Percentiles rank a stretch among this genome's conserved stretches.
Conservation (phyloP, 2,888 invertebrate species). For the Dynastes tityus region DNA sequence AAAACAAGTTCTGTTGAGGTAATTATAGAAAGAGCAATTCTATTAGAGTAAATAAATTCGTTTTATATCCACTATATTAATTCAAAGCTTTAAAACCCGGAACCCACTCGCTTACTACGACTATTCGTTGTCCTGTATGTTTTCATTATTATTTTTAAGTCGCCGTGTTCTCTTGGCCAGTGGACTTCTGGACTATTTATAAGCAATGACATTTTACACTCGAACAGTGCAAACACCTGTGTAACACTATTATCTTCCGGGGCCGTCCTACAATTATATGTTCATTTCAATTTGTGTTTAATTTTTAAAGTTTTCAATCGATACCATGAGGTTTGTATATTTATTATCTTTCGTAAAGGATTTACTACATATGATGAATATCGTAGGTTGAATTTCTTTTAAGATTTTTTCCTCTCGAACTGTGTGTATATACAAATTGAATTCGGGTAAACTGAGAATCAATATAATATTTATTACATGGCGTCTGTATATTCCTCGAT, state of each 20-base stretch:
- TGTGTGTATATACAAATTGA: background rate
- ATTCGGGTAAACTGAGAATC: background rate
- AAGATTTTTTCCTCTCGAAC: no score
- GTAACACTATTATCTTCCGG: background rate
- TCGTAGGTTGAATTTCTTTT: no score
- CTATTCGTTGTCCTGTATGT: background rate
- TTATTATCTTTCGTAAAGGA: background rate
- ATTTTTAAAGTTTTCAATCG: background rate
- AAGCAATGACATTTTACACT: background rate
- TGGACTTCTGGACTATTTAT: constrained; percentile 1
- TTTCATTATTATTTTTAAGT: constrained; percentile 17
- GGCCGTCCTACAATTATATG: background rate
- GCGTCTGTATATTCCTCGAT: background rate
- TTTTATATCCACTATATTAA: constrained; percentile 10
- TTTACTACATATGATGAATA: background rate
- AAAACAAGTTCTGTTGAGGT: no score
- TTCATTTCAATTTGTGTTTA: background rate
- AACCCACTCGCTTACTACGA: background rate
- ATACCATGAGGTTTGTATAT: background rate
- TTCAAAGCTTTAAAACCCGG: background rate
- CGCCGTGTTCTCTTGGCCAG: background rate
- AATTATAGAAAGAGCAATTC: constrained; percentile 1
- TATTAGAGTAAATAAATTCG: background rate
- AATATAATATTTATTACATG: constrained; percentile 2
- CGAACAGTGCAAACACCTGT: constrained; percentile 11